phyloP scores from a whole-genome alignment of 1,140 invertebrate species.

The Ericerus pela region DNA sequence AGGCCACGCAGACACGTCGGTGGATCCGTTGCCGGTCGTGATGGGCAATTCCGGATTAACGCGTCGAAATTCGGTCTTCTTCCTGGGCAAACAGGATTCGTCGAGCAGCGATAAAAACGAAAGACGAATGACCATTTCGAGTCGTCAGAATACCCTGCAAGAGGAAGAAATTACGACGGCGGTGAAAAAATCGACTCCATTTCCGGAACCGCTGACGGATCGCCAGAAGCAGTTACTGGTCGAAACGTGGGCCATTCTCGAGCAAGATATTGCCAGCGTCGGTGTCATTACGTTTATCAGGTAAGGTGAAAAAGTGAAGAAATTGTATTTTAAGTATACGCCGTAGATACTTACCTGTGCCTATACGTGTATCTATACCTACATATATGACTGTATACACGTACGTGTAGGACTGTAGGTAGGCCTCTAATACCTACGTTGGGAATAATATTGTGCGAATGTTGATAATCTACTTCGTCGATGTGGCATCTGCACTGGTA shows the following conservation, averaged over 20 bases:
- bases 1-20: too few species aligned
- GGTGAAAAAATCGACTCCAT: constrained; percentile 5
- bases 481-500: too few species aligned
- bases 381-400: too few species aligned
- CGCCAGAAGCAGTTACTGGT: constrained; percentile 33
- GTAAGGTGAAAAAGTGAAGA: too few species aligned
- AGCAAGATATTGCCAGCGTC: constrained; percentile 37
- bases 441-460: too few species aligned
- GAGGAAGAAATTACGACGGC: constrained; percentile 18
- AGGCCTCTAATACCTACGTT: too few species aligned
- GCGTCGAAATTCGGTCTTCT: constrained; percentile 22
- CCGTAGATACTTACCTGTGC: too few species aligned
- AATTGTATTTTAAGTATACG: too few species aligned
- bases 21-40: too few species aligned
- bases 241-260: constrained; percentile 36
- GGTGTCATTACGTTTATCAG: constrained; percentile 40
- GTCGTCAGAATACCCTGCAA: constrained; percentile 20
- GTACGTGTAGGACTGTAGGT: too few species aligned
- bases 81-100: constrained; percentile 22
- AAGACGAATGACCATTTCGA: constrained; percentile 14
- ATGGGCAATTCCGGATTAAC: constrained; percentile 24
- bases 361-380: too few species aligned
- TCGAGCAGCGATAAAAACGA: constrained; percentile 15
- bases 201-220: constrained; percentile 28
- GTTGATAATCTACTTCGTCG: too few species aligned